Evolutionary conservation across 2,888 invertebrate genomes (phyloP), one percentile per base, ranked within the genome.

Genomic region (Polyommatus iphigenia): DNA sequence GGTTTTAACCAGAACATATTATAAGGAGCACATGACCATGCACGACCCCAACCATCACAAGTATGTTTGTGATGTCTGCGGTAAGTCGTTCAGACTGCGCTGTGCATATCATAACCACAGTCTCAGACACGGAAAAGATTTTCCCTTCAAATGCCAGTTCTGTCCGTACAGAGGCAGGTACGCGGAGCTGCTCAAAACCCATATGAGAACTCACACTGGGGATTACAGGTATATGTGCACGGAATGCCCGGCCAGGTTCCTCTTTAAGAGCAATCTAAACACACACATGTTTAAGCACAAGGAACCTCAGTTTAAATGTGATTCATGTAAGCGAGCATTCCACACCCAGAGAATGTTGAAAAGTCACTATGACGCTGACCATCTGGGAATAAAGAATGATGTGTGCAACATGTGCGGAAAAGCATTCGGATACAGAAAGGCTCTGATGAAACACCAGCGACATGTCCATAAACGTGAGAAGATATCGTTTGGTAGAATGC

Each of bases 381-480:
- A 89, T 80, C 84, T 88, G 10, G 88, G 88, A 20, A 85, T 88
- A 3, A 87, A 85, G 79, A 87, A 86, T 75, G 87, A 88, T 84
- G 84, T 87, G 4, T 89, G 89, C 72, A 85, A 87, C 32, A 80
- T 85, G 29, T 89, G 89, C 79, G 87, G 88, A 0, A 87, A 88
- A 78, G 87, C 88, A 18, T 89, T 88, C 81, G 88, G 88, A 15
- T 88, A 89, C 77, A 84, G 88, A 78, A 85, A 88, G 81, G 87
- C 87, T 57, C 85, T 89, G 86, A 86, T 87, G 82, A 88, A 88
- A 79, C 89, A 89, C 80, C 87, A 88, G 78, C 79, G 86, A 29
- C 85, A 85, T 83, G 87, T 89, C 0, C 89, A 89, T 80, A 88
- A 89, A 80, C 84, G 88, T 77, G 85, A 87, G 76, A 89, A 88